Percentiles rank a stretch among this genome's conserved stretches.
Evolutionary conservation across 1,140 invertebrate genomes (phyloP).

Genomic region (Drosophila funebris): DNA sequence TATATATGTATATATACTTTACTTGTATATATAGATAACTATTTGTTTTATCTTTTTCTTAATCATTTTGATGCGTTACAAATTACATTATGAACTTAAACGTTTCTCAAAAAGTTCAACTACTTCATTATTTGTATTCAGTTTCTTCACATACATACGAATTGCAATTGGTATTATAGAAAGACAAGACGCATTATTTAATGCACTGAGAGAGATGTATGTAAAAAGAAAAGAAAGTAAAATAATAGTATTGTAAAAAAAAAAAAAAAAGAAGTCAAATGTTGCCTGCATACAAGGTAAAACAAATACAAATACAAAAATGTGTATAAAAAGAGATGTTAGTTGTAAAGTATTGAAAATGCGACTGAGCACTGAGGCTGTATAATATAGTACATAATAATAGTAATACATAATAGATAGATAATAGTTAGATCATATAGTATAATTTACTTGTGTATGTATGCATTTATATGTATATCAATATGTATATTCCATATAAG

Average conservation of each 20-base stretch:
- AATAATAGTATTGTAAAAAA: background rate
- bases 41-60: constrained; percentile 37
- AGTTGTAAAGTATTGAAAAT: constrained; percentile 20
- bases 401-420: constrained; percentile 43
- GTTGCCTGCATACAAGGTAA: constrained; percentile 46
- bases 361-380: constrained; percentile 10
- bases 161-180: constrained; percentile 21
- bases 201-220: constrained; percentile 1
- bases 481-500: constrained; percentile 38
- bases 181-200: constrained; percentile 16
- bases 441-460: constrained; percentile 24
- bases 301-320: constrained; percentile 33
- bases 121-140: constrained; percentile 27
- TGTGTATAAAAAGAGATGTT: constrained; percentile 10
- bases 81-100: constrained; percentile 52
- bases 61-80: constrained; percentile 52
- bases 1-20: constrained; percentile 23
- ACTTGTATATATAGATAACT: constrained; percentile 56
- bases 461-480: constrained; percentile 19
- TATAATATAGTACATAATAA: constrained; percentile 41
- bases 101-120: constrained; percentile 39
- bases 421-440: constrained; percentile 36
- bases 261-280: constrained; percentile 26
- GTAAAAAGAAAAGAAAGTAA: constrained; percentile 15
- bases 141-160: constrained; percentile 34